Base-by-base conservation (phyloP, 2,797 vertebrate species). In the Dicrostonyx torquatus region DNA sequence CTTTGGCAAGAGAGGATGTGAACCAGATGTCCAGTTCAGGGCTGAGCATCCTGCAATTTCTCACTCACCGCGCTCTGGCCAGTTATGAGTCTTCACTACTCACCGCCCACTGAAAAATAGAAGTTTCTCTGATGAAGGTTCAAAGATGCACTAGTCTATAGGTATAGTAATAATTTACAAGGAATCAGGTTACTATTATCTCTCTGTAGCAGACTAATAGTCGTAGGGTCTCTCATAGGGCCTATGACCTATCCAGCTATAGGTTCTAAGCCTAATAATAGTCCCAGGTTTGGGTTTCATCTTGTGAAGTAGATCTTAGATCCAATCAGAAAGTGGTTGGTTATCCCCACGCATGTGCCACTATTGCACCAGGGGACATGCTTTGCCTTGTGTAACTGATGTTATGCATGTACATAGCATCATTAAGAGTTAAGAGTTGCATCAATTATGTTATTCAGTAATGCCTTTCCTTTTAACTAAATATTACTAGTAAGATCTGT, bases 401-500 rank as follows among this genome's bases (percentile, higher is more conserved):
- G 84, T 76, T 53, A 70, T 10, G 1, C 20, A 18, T 45, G 5
- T 82, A 75, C 66, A 80, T 58, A 58, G 20, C 20, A 58, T 58
- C 22, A 58, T 22, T 58, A 58, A 58, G 18, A 58, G 55, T 91
- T 90, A 93, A 29, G 64, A 80, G 87, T 82, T 75, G 4, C 20
- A 53, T 75, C 83, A 64, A 43, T 70, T 26, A 4, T 20, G 77
- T 78, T 75, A 53, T 29, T 24, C 3, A 72, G 76, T 37, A 60
- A 14, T 53, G 37, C 29, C 53, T 20, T 79, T 24, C 37, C 80
- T 48, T 89, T 80, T n/a, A 34, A 34, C 7, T 73, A 62, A 83
- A 70, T 72, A 24, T 14, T 87, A 73, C 90, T 64, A 58, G 48
- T 91, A 95, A 79, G 40, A 58, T 95, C 37, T 45, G 6, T 72